A percentile compares a stretch with the other conserved stretches of the same genome.
Evolutionary conservation across 2,888 invertebrate genomes (phyloP).

Genomic region (Erebia epiphron): DNA sequence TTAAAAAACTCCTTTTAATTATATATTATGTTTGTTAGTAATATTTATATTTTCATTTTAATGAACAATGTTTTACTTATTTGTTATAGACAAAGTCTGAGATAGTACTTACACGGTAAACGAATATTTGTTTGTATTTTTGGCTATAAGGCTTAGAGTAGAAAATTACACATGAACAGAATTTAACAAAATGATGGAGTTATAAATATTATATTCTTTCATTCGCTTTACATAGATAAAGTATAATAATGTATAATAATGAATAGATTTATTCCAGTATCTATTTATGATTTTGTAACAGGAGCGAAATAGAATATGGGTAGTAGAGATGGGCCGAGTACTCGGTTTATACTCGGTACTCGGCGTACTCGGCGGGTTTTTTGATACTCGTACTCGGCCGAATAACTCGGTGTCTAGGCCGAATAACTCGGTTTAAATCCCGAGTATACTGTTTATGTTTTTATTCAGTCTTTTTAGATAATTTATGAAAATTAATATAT

Average conservation of each 20-base stretch:
- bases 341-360: no score
- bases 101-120: slow-evolving; percentile 37
- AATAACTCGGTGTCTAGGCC: no score
- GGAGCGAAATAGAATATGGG: not conserved
- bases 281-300: not conserved
- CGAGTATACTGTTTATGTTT: no score
- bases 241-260: slow-evolving; percentile 7
- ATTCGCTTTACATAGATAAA: slow-evolving; percentile 3
- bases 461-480: no score
- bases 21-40: slow-evolving; percentile 25
- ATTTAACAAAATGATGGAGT: slow-evolving; percentile 16
- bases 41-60: slow-evolving; percentile 18
- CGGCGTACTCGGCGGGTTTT: no score
- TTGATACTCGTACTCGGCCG: no score
- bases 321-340: no score
- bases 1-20: not conserved
- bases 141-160: slow-evolving; percentile 28
- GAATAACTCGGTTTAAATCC: no score
- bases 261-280: not conserved
- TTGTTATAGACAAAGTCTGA: slow-evolving; percentile 41
- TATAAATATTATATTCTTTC: slow-evolving; percentile 16
- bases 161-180: slow-evolving; percentile 12
- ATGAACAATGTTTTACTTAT: slow-evolving; percentile 29
- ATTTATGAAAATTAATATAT: no score
- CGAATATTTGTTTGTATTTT: slow-evolving; percentile 25